Base-by-base conservation (phyloP, 2,888 invertebrate species). In the Caenorhabditis drosophilae region DNA sequence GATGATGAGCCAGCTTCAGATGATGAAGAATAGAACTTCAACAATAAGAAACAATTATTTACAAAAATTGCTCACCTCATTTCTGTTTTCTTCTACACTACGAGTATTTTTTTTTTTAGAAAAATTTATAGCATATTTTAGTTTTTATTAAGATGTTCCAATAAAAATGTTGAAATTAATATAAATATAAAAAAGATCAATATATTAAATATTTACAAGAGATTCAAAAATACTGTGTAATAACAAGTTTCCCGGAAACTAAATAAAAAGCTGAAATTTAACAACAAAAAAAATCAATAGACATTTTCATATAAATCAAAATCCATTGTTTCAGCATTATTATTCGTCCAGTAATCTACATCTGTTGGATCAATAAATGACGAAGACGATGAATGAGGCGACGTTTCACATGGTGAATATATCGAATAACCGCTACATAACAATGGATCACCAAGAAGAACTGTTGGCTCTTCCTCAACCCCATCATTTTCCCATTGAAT, bases 1-100 rank as follows among this genome's bases (percentile, higher is more conserved):
- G 93, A 93, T 82, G 93, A 93, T 50, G 85, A 85, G 52, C 81
- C 81, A 27, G 89, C 78, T 45, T 69, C 70, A 22, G 77, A 80
- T 23, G 72, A 74, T 35, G 74, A 68, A 47, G 47, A 40, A 12
- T 4, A 20, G 34, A n/a, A n/a, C n/a, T n/a, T n/a, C n/a, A n/a
- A n/a, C n/a, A n/a, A n/a, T n/a, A n/a, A n/a, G n/a, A n/a, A n/a
- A n/a, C n/a, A n/a, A n/a, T n/a, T n/a, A n/a, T n/a, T n/a, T n/a
- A n/a, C n/a, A n/a, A n/a, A n/a, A n/a, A n/a, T n/a, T n/a, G n/a
- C n/a, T n/a, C n/a, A n/a, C n/a, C n/a, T n/a, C n/a, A n/a, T n/a
- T n/a, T n/a, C n/a, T n/a, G n/a, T n/a, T n/a, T n/a, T n/a, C n/a
- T n/a, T n/a, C n/a, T n/a, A n/a, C n/a, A n/a, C n/a, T n/a, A n/a